Evolutionary conservation across 2,797 vertebrate genomes (phyloP), one percentile per base, ranked within the genome.

Genomic region (Dipus sagitta): DNA sequence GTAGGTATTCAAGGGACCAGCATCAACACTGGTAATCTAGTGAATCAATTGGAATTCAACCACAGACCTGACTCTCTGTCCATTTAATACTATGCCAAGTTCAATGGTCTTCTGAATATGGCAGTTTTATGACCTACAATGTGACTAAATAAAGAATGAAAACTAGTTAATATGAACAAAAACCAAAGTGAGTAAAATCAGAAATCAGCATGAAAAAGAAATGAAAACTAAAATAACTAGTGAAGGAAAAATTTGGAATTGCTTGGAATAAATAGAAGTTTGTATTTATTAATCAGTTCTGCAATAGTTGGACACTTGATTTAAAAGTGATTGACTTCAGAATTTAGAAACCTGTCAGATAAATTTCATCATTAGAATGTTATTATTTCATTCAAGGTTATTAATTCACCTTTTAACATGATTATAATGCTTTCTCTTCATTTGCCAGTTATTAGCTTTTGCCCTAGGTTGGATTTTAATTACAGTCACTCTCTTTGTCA

Each of bases 401-500:
- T 91, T 96, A 96, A 90, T 92, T 95, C 81, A 95, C n/a, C 74
- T 91, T 96, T 96, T 93, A 95, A 78, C 60, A 95, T 94, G 96
- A 88, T 72, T 96, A 86, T 93, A 95, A 86, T 92, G 60, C 60
- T 86, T 96, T 92, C 79, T 88, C 81, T 94, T 95, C 78, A 92
- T 92, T 96, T 94, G 62, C 91, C 78, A 95, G 74, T 93, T 96
- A 96, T 95, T 96, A 96, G 92, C 86, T 95, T 94, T 90, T 91
- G 70, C 88, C 80, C 77, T 87, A 71, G 77, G 95, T 95, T 95
- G 65, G 32, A 89, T 96, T 97, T 92, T 96, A 95, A 96, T 94
- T 94, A 90, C 71, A 80, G 89, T 92, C 80, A 88, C 76, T 93
- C 85, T 96, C 76, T 95, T 94, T 95, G 88, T 92, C 90, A 96